A percentile compares a stretch with the other conserved stretches of the same genome.
These are phyloP conservation scores for Xenentodon cancila DNA, from an alignment of 2,797 vertebrate genomes.

Conservation along the genomic window DNA sequence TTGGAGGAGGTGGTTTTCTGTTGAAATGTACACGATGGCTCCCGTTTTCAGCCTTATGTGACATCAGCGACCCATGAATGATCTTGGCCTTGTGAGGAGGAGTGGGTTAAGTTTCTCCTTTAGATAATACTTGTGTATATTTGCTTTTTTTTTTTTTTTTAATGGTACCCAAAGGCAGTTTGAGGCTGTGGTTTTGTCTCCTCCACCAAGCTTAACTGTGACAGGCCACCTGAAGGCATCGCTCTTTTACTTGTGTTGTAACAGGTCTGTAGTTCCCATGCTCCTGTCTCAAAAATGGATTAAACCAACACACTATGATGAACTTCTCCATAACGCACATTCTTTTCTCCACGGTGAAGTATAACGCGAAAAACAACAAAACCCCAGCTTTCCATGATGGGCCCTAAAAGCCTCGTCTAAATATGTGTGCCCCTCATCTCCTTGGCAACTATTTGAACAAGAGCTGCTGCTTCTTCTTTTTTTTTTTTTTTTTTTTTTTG, in stretches of 20 bases:
- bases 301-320: constrained; percentile 20
- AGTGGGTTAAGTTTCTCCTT: constrained; percentile 38
- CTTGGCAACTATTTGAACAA: constrained; percentile 47
- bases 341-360: constrained; percentile 36
- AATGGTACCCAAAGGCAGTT: too few relatives aligned
- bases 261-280: constrained; percentile 40
- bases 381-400: constrained; percentile 33
- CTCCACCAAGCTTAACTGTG: constrained; percentile 15
- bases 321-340: constrained; percentile 32
- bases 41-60: constrained; percentile 58
- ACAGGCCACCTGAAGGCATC: constrained; percentile 15
- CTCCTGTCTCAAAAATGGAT: constrained; percentile 37
- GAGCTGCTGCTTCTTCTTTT: too few relatives aligned
- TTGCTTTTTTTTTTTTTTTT: constrained; percentile 21
- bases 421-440: constrained; percentile 36
- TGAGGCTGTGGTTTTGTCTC: constrained; percentile 8
- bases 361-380: constrained; percentile 34
- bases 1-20: constrained; percentile 14
- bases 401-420: constrained; percentile 42
- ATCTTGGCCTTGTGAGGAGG: constrained; percentile 29
- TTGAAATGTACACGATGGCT: constrained; percentile 22
- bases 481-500: constrained; percentile 30
- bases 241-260: constrained; percentile 35
- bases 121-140: constrained; percentile 29
- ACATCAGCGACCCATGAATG: constrained; percentile 61